These are phyloP conservation scores for Allobates femoralis DNA, from an alignment of 2,797 vertebrate species.

Conservation along the genomic window DNA sequence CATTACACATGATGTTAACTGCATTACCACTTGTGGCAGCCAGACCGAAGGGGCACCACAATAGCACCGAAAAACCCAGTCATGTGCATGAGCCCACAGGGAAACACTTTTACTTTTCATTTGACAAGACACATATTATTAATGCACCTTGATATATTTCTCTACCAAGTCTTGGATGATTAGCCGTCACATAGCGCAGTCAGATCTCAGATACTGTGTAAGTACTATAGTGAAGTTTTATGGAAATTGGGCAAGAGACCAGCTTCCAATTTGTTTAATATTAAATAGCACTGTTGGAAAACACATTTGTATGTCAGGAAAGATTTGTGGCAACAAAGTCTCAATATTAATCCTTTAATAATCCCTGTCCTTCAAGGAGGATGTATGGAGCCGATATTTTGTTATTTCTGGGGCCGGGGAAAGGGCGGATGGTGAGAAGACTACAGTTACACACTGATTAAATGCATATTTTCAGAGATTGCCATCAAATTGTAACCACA, in stretches of 20 bases:
- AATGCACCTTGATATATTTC: background rate
- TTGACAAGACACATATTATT: background rate
- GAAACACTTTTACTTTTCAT: too few relatives aligned
- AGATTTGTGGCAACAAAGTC: slow-evolving; percentile 34
- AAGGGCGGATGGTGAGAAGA: slow-evolving; percentile 48
- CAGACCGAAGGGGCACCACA: too few relatives aligned
- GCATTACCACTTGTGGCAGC: too few relatives aligned
- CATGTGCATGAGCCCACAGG: too few relatives aligned
- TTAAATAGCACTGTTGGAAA: slow-evolving; percentile 37
- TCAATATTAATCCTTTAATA: slow-evolving; percentile 52
- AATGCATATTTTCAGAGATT: slow-evolving; percentile 64
- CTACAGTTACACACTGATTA: slow-evolving; percentile 51
- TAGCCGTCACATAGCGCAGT: background rate
- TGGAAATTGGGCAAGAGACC: slow-evolving; percentile 27
- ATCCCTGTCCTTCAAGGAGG: slow-evolving; percentile 46
- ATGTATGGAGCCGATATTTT: background rate
- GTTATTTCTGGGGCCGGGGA: slow-evolving; percentile 49
- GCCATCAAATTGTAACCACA: slow-evolving; percentile 63
- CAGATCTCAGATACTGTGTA: background rate
- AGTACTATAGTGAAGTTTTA: slow-evolving; percentile 4
- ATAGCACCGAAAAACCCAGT: too few relatives aligned
- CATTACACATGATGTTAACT: too few relatives aligned
- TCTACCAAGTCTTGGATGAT: background rate
- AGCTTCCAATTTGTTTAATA: slow-evolving; percentile 44
- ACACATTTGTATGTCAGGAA: slow-evolving; percentile 38